phyloP scores from a whole-genome alignment of 2,888 invertebrate species.

The Deroplatys truncata region DNA sequence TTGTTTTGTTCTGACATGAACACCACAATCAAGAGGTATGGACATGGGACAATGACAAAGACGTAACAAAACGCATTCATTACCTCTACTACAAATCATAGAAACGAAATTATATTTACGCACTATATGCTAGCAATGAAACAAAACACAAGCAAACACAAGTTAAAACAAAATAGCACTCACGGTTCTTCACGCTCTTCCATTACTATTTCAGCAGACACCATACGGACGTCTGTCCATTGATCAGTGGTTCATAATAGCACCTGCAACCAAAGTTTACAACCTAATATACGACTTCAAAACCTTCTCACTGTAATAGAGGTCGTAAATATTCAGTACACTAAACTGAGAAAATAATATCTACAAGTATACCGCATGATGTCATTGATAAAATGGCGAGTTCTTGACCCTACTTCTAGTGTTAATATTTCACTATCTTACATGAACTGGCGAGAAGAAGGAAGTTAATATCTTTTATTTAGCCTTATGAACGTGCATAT shows the following conservation, averaged over 20 bases:
- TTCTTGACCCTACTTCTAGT: not conserved
- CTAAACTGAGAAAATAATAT: not conserved
- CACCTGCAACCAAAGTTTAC: not conserved
- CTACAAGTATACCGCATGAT: constrained; percentile 26
- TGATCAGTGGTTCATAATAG: constrained; percentile 19
- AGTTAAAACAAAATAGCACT: constrained; percentile 9
- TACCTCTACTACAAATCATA: not conserved
- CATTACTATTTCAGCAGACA: constrained; percentile 31
- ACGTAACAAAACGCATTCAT: not conserved
- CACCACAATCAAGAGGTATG: no score
- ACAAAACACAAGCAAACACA: not conserved
- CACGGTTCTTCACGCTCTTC: constrained; percentile 28
- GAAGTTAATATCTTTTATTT: not conserved
- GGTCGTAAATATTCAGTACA: not conserved
- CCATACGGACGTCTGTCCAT: constrained; percentile 30
- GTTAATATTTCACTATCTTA: not conserved
- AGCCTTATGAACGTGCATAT: not conserved
- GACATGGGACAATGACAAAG: not conserved
- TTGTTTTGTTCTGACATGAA: no score
- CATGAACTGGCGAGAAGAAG: not conserved
- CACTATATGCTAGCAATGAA: not conserved
- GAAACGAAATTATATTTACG: not conserved
- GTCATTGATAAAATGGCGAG: constrained; percentile 29
- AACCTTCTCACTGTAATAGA: not conserved
- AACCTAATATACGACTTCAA: not conserved